A percentile compares a stretch with the other conserved stretches of the same genome.
Conservation (phyloP, 2,797 vertebrate species). For the Philypnodon macrostomus region DNA sequence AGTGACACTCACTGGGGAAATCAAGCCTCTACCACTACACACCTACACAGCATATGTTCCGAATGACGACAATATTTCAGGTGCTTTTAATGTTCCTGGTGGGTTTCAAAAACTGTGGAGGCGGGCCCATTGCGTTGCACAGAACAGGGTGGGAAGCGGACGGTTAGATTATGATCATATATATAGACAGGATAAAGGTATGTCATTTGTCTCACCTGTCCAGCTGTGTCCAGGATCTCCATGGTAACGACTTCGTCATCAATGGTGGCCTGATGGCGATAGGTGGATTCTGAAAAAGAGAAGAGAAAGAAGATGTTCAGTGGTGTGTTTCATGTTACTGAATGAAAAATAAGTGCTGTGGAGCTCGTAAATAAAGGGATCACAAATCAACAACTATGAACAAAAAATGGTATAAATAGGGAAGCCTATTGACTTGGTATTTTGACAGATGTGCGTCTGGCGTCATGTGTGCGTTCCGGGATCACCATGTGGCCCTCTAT, state of each 20-base stretch:
- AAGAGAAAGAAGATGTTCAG: constrained; percentile 26
- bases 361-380: too few species aligned
- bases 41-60: constrained; percentile 45
- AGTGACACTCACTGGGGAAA: constrained; percentile 58
- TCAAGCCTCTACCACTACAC: constrained; percentile 45
- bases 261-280: constrained; percentile 93
- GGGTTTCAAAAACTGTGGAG: constrained; percentile 30
- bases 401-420: too few species aligned
- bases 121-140: constrained; percentile 17
- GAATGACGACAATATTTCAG: too few species aligned
- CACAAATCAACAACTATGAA: too few species aligned
- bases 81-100: too few species aligned
- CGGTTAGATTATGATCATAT: constrained; percentile 8
- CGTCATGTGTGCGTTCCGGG: too few species aligned
- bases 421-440: too few species aligned
- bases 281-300: constrained; percentile 87
- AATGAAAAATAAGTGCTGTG: too few species aligned
- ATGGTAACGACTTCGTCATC: constrained; percentile 95
- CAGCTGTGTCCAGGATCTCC: constrained; percentile 97
- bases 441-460: too few species aligned
- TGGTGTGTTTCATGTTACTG: too few species aligned
- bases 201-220: constrained; percentile 84
- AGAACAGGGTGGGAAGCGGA: too few species aligned
- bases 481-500: too few species aligned
- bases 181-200: background rate